A percentile compares a stretch with the other conserved stretches of the same genome.
Evolutionary conservation across 2,113 vertebrate species (phyloP).

Genomic region (Meles meles): DNA sequence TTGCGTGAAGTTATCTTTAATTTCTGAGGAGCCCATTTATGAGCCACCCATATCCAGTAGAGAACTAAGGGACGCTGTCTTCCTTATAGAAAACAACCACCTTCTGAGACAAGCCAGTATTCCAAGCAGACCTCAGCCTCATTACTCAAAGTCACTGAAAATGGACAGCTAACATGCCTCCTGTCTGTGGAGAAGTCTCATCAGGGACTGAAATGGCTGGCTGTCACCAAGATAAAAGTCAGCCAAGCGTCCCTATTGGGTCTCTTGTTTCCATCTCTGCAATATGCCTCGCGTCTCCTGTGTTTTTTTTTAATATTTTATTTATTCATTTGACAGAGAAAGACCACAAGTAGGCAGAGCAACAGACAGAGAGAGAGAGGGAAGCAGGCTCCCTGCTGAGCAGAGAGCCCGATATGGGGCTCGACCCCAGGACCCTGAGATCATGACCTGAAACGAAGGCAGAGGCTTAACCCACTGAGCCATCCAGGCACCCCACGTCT

Average conservation of each 20-base stretch:
- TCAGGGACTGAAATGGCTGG: background rate
- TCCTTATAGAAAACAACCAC: background rate
- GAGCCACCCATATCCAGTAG: background rate
- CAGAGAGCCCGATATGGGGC: too few species aligned
- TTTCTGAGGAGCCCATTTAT: background rate
- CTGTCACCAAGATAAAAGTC: background rate
- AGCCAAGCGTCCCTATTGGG: background rate
- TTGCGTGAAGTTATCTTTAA: background rate
- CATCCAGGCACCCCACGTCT: too few species aligned
- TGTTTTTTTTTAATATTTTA: too few species aligned
- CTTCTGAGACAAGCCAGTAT: background rate
- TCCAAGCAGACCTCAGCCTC: background rate
- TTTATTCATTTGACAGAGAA: too few species aligned
- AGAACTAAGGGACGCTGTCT: background rate
- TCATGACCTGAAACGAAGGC: too few species aligned
- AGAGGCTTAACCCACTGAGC: too few species aligned
- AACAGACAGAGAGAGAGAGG: too few species aligned
- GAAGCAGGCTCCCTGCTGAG: too few species aligned
- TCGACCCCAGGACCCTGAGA: too few species aligned
- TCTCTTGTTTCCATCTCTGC: background rate
- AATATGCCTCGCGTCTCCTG: background rate
- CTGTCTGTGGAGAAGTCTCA: background rate
- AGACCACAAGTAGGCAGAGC: too few species aligned
- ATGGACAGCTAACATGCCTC: background rate
- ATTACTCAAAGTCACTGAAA: background rate